These are phyloP conservation scores for Orius laevigatus DNA, from an alignment of 1,140 invertebrate genomes.

Conservation along the genomic window DNA sequence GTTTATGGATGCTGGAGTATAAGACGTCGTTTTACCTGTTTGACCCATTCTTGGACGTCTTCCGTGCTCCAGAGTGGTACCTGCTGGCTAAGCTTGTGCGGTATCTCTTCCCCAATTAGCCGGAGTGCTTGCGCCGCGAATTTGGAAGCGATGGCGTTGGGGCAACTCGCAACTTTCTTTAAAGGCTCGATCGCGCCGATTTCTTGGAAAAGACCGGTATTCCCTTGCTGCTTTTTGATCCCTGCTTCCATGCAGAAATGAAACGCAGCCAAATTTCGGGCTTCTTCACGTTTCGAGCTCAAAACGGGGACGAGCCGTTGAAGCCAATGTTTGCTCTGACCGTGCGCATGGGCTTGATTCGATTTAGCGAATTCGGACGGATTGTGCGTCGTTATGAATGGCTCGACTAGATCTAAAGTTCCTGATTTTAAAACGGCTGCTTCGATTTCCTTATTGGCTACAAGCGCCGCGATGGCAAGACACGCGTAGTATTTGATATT, in stretches of 20 bases:
- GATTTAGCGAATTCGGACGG: slow-evolving; percentile 90
- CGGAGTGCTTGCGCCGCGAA: slow-evolving; percentile 90
- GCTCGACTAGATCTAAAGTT: slow-evolving; percentile 87
- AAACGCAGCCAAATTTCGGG: slow-evolving; percentile 90
- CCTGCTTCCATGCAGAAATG: slow-evolving; percentile 99
- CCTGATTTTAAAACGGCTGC: slow-evolving; percentile 88
- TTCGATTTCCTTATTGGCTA: slow-evolving; percentile 97
- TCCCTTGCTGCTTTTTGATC: slow-evolving; percentile 92
- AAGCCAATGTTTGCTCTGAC: slow-evolving; percentile 93
- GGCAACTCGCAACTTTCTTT: slow-evolving; percentile 92
- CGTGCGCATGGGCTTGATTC: slow-evolving; percentile 81
- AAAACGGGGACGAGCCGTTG: slow-evolving; percentile 86
- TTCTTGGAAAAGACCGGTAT: slow-evolving; percentile 83
- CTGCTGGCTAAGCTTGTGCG: slow-evolving; percentile 93
- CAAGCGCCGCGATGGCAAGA: slow-evolving; percentile 87
- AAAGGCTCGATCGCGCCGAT: slow-evolving; percentile 91
- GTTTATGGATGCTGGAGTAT: neutral
- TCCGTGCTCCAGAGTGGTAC: slow-evolving; percentile 93
- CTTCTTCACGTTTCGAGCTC: slow-evolving; percentile 88
- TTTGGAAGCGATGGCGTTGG: slow-evolving; percentile 93
- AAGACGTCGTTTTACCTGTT: slow-evolving; percentile 40
- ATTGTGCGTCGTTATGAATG: slow-evolving; percentile 85
- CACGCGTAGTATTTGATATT: slow-evolving; percentile 98
- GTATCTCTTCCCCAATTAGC: slow-evolving; percentile 90
- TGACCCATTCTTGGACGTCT: slow-evolving; percentile 96